Evolutionary conservation across 2,797 vertebrate genomes (phyloP).

Genomic region (Neostethus bicornis): DNA sequence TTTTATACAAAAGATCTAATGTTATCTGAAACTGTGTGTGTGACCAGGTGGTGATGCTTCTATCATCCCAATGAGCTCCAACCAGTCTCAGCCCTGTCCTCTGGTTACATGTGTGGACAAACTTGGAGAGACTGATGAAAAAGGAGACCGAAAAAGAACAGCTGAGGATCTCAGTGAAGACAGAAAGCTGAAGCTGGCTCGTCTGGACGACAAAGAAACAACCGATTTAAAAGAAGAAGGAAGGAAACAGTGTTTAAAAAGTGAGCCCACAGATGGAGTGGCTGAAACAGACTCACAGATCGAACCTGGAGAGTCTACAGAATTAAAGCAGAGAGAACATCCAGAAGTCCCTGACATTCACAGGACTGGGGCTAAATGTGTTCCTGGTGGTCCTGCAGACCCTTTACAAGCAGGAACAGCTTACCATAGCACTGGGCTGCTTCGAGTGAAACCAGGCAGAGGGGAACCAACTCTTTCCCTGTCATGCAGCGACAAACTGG

Average conservation of each 20-base stretch:
- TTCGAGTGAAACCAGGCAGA: conserved; percentile 92
- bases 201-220: conserved; percentile 22
- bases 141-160: conserved; percentile 65
- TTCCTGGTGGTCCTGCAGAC: conserved; percentile 82
- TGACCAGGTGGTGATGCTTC: conserved; percentile 92
- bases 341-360: conserved; percentile 76
- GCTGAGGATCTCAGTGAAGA: conserved; percentile 25
- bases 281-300: not conserved
- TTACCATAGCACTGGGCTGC: conserved; percentile 85
- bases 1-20: too few relatives aligned
- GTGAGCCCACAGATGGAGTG: not conserved
- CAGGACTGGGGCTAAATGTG: conserved; percentile 94
- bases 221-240: conserved; percentile 16
- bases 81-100: conserved; percentile 74
- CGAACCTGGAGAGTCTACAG: not conserved
- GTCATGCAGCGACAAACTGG: conserved; percentile 95
- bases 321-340: not conserved
- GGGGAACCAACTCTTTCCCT: conserved; percentile 90
- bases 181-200: not conserved
- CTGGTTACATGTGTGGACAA: conserved; percentile 37
- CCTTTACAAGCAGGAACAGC: conserved; percentile 72
- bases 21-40: too few relatives aligned
- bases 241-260: not conserved
- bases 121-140: not conserved
- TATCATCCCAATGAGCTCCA: conserved; percentile 85